phyloP scores from a whole-genome alignment of 1,140 invertebrate species.

The Apis cerana region DNA sequence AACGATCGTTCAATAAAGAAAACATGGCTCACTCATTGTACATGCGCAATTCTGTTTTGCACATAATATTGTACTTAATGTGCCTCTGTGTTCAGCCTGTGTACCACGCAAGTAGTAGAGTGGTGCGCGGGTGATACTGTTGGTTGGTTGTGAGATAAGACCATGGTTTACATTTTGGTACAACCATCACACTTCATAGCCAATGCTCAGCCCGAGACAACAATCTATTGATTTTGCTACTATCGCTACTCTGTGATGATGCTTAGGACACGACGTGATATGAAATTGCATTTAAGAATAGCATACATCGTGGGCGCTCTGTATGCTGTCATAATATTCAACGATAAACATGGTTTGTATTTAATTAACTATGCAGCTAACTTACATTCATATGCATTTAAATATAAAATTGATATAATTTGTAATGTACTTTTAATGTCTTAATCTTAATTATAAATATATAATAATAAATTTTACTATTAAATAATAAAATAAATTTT shows the following conservation, averaged over 20 bases:
- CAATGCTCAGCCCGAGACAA: slow-evolving; percentile 79
- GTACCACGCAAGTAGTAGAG: slow-evolving; percentile 70
- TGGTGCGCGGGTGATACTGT: slow-evolving; percentile 74
- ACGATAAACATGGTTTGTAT: slow-evolving; percentile 79
- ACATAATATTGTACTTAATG: slow-evolving; percentile 74
- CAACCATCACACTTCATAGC: slow-evolving; percentile 75
- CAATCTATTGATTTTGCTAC: slow-evolving; percentile 81
- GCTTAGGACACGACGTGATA: slow-evolving; percentile 75
- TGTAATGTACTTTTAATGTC: background rate
- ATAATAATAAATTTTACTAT: background rate
- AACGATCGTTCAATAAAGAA: slow-evolving; percentile 61
- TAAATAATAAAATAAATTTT: background rate
- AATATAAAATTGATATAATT: slow-evolving; percentile 7
- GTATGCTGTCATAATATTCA: slow-evolving; percentile 74
- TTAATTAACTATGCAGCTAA: slow-evolving; percentile 76
- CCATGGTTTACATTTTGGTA: slow-evolving; percentile 68
- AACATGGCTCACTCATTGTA: slow-evolving; percentile 80
- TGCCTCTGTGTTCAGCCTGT: slow-evolving; percentile 79
- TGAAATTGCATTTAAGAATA: slow-evolving; percentile 78
- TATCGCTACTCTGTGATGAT: slow-evolving; percentile 79
- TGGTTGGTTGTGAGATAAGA: slow-evolving; percentile 75
- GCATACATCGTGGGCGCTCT: slow-evolving; percentile 63
- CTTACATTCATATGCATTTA: slow-evolving; percentile 53
- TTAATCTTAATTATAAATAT: background rate
- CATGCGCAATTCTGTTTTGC: slow-evolving; percentile 69